These are phyloP conservation scores for Coendou prehensilis DNA, from an alignment of 2,797 vertebrate genomes.

Conservation along the genomic window DNA sequence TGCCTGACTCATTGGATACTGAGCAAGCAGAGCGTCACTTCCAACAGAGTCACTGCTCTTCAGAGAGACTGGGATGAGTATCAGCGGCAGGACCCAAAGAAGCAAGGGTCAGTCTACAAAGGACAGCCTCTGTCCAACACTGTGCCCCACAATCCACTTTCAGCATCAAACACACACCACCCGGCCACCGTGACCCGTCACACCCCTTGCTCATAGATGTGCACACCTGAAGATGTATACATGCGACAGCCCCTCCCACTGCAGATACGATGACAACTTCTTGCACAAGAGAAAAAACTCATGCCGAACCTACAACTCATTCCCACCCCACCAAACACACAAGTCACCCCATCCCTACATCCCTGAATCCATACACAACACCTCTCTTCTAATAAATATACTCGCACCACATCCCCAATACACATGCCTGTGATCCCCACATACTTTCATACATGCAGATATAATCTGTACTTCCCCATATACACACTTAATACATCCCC, in stretches of 20 bases:
- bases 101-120: neutral
- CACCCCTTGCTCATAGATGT: neutral
- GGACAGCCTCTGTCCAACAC: neutral
- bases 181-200: neutral
- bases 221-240: neutral
- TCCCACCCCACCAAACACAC: neutral
- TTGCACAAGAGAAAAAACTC: neutral
- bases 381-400: neutral
- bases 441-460: neutral
- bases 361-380: neutral
- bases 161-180: neutral
- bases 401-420: neutral
- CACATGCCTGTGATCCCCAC: neutral
- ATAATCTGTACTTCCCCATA: neutral
- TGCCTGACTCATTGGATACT: neutral
- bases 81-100: neutral
- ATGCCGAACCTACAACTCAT: neutral
- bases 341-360: neutral
- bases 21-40: neutral
- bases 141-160: neutral
- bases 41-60: neutral
- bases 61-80: neutral
- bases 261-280: neutral
- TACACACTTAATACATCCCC: neutral
- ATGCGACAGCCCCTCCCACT: neutral